Conservation (phyloP, 2,888 invertebrate species). For the Ceramica pisi region DNA sequence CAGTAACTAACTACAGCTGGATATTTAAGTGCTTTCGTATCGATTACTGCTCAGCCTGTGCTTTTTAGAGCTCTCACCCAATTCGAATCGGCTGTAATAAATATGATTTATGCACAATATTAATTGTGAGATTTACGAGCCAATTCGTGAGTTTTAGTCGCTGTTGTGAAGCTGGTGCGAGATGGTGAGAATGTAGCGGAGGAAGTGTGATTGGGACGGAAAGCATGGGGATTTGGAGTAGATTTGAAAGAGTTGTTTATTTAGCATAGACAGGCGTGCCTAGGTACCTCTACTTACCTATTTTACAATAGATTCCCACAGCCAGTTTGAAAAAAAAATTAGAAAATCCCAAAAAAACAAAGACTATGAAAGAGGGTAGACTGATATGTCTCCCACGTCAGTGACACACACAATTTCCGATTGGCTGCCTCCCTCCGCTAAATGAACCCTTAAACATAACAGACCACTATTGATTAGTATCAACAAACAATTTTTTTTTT, state of each 20-base stretch:
- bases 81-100: conserved; percentile 47
- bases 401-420: too few species aligned
- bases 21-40: conserved; percentile 59
- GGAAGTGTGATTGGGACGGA: neutral
- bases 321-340: too few species aligned
- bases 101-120: conserved; percentile 57
- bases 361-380: too few species aligned
- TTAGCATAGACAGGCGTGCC: neutral
- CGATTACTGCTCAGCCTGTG: conserved; percentile 53
- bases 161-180: conserved; percentile 9
- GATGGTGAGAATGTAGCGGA: neutral
- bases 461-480: too few species aligned
- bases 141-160: conserved; percentile 18
- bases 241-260: neutral
- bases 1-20: conserved; percentile 44
- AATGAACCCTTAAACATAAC: too few species aligned
- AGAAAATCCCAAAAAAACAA: neutral
- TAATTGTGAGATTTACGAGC: conserved; percentile 44
- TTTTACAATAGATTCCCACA: too few species aligned
- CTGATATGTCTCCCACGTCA: too few species aligned
- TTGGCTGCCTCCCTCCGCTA: too few species aligned
- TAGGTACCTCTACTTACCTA: too few species aligned
- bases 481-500: too few species aligned
- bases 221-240: neutral
- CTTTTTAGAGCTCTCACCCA: conserved; percentile 55